A percentile compares a stretch with the other conserved stretches of the same genome.
Evolutionary conservation across 1,140 invertebrate species (phyloP).

Genomic region (Drosophila mauritiana): DNA sequence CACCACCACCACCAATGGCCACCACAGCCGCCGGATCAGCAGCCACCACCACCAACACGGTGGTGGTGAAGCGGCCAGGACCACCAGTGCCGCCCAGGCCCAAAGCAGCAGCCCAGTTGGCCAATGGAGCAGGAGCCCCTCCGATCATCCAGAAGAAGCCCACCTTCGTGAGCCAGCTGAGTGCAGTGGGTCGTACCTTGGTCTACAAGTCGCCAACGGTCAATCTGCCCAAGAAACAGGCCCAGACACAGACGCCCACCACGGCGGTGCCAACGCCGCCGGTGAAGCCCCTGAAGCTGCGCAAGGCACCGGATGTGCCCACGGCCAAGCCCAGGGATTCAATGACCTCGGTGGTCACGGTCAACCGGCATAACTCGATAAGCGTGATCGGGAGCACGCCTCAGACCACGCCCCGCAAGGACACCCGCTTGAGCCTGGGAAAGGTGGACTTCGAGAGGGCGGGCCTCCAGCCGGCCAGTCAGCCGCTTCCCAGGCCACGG

Average conservation of each 20-base stretch:
- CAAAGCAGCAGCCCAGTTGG: constrained; percentile 41
- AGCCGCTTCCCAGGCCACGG: constrained; percentile 72
- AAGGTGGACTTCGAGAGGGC: constrained; percentile 74
- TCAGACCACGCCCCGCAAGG: constrained; percentile 50
- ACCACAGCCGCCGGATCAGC: constrained; percentile 56
- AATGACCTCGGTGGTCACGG: constrained; percentile 51
- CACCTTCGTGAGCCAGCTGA: constrained; percentile 74
- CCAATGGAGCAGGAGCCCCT: constrained; percentile 20
- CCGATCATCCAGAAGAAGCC: constrained; percentile 77
- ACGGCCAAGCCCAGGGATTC: constrained; percentile 68
- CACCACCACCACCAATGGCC: constrained; percentile 44
- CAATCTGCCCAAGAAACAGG: constrained; percentile 79
- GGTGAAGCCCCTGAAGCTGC: constrained; percentile 71
- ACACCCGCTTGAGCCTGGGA: constrained; percentile 76
- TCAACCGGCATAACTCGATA: constrained; percentile 77
- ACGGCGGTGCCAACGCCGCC: constrained; percentile 52
- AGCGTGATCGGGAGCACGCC: constrained; percentile 56
- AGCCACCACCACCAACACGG: constrained; percentile 23
- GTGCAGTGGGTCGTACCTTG: constrained; percentile 78
- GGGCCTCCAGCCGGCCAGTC: constrained; percentile 63
- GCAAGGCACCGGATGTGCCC: constrained; percentile 80
- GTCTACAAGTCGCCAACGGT: constrained; percentile 81
- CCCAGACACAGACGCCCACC: constrained; percentile 72
- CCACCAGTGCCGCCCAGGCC: constrained; percentile 82
- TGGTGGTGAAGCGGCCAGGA: constrained; percentile 77